Evolutionary conservation across 2,888 invertebrate genomes (phyloP), one percentile per base, ranked within the genome.

Genomic region (Nematopogon swammerdamellus): DNA sequence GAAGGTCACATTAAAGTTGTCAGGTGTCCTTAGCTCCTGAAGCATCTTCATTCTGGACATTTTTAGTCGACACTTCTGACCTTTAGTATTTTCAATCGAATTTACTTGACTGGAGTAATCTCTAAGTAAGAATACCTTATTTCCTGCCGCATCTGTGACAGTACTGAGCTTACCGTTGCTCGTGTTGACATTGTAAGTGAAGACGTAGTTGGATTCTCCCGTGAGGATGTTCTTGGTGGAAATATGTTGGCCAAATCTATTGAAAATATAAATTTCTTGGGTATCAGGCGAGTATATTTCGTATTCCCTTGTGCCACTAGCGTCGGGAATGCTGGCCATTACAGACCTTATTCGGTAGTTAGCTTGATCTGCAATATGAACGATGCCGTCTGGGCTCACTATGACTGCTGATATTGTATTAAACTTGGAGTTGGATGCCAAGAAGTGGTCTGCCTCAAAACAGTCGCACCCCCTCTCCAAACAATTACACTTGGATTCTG

Each of bases 301-400:
- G 65, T 97, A 98, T 63, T 94, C 92, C 45, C 93, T 80, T 0
- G 89, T 84, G 1, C 86, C 84, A 59, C 91, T 91, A 0, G 92
- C 90, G 57, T 92, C 92, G 0, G 94, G 94, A 52, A 94, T 92
- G 60, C 92, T 92, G 0, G 93, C 91, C 85, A 90, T 92, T 0
- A 94, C 92, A 0, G 92, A 92, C 44, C 94, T 82, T 49, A 94
- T 91, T 59, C 94, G 84, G 60, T 92, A 91, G 63, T 92, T 92
- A 0, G 92, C 96, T 73, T 96, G 95, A 68, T 99, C 98, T 1
- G 96, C 95, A 48, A 99, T 92, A 60, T 97, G 95, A 0, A 99
- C 89, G 19, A 93, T 88, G 0, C 97, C 95, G 64, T 96, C 95
- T 0, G 97, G 95, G 8, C 95, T 94, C 0, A 97, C 94, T 3